A percentile compares a stretch with the other conserved stretches of the same genome.
phyloP scores from a whole-genome alignment of 2,113 vertebrate genomes.

The Ceyx cyanopectus region DNA sequence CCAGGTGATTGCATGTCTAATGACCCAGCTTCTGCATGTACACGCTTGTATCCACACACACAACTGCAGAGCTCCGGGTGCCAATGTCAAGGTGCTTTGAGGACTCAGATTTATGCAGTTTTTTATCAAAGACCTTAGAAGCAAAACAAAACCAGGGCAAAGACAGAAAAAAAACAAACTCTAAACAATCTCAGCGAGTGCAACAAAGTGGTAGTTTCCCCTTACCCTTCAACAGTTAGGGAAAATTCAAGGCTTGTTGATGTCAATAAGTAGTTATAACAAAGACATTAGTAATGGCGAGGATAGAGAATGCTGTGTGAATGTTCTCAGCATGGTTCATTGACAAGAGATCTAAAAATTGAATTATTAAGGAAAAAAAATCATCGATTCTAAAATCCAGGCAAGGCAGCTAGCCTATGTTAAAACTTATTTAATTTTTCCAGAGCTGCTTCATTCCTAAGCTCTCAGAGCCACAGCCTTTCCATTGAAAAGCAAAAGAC shows the following conservation, averaged over 20 bases:
- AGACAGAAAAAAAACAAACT: background rate
- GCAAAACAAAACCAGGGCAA: conserved; percentile 10
- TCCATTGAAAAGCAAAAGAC: conserved; percentile 78
- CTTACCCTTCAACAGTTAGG: conserved; percentile 44
- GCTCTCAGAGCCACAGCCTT: conserved; percentile 65
- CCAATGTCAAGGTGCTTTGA: conserved; percentile 40
- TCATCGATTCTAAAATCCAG: conserved; percentile 53
- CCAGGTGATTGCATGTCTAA: background rate
- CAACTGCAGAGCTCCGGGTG: background rate
- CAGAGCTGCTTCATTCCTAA: conserved; percentile 46
- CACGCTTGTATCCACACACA: background rate
- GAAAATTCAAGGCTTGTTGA: conserved; percentile 57
- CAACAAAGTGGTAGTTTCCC: conserved; percentile 22
- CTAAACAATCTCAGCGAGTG: background rate
- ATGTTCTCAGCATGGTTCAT: conserved; percentile 69
- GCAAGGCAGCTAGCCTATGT: conserved; percentile 62
- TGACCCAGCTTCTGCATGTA: background rate
- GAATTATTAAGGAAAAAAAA: conserved; percentile 60
- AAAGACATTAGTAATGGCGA: conserved; percentile 16
- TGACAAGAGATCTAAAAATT: conserved; percentile 64
- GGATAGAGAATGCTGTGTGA: background rate
- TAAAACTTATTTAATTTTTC: conserved; percentile 72
- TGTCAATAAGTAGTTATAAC: conserved; percentile 59
- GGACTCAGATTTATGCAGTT: background rate
- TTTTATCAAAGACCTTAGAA: conserved; percentile 20